These are phyloP conservation scores for Zaprionus davidi DNA, from an alignment of 1,140 invertebrate species.

Conservation along the genomic window DNA sequence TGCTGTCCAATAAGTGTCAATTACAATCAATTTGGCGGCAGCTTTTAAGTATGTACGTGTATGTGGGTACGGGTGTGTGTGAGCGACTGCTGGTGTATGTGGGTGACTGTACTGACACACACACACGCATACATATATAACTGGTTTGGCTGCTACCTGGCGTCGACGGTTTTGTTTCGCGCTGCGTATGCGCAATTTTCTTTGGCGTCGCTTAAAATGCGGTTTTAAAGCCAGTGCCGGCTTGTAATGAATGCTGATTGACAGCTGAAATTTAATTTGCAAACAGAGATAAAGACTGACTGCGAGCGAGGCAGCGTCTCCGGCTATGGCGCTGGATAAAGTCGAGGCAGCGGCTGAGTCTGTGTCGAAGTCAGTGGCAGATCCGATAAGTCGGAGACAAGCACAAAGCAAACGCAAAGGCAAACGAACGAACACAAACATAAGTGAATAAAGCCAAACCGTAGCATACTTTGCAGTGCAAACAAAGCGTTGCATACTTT, in stretches of 20 bases:
- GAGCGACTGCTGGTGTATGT: neutral
- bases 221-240: slow-evolving; percentile 41
- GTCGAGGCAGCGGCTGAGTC: neutral
- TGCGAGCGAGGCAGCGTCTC: neutral
- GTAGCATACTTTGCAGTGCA: slow-evolving; percentile 27
- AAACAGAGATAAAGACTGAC: slow-evolving; percentile 22
- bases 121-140: neutral
- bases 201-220: slow-evolving; percentile 30
- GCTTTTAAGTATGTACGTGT: slow-evolving; percentile 46
- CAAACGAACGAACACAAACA: slow-evolving; percentile 8
- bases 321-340: neutral
- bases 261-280: slow-evolving; percentile 55
- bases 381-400: slow-evolving; percentile 23
- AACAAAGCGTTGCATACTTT: slow-evolving; percentile 38
- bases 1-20: slow-evolving; percentile 70
- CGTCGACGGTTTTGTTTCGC: slow-evolving; percentile 6
- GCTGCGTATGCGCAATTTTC: slow-evolving; percentile 48
- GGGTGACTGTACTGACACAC: slow-evolving; percentile 5
- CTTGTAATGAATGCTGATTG: slow-evolving; percentile 59
- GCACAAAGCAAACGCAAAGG: slow-evolving; percentile 17
- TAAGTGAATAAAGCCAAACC: slow-evolving; percentile 11
- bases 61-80: slow-evolving; percentile 2
- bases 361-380: slow-evolving; percentile 2
- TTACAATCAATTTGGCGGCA: slow-evolving; percentile 64
- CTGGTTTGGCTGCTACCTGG: slow-evolving; percentile 29